Percentiles rank a stretch among this genome's conserved stretches.
Evolutionary conservation across 2,888 invertebrate species (phyloP).

Genomic region (Eumacrocentrus americanus): DNA sequence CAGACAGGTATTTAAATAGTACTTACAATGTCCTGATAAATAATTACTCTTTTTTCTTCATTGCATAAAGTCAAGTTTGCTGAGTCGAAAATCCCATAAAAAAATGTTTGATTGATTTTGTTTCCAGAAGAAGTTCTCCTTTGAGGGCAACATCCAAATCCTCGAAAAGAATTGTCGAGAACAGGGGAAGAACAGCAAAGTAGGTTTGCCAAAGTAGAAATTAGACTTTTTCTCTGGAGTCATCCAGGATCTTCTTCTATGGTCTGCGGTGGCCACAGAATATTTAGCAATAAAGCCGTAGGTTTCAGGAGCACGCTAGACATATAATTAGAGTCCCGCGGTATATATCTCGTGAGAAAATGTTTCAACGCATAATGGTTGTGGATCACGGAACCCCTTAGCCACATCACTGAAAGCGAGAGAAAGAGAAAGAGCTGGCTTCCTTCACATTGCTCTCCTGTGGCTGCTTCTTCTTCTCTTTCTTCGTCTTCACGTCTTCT

Average conservation of each 20-base stretch:
- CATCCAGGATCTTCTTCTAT: constrained; percentile 22
- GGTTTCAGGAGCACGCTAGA: constrained; percentile 58
- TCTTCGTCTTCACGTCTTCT: too few relatives aligned
- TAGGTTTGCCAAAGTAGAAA: constrained; percentile 39
- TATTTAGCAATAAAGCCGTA: constrained; percentile 55
- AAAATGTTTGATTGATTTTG: too few relatives aligned
- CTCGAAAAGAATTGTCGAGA: too few relatives aligned
- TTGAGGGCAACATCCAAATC: too few relatives aligned
- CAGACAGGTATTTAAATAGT: too few relatives aligned
- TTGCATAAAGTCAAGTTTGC: too few relatives aligned
- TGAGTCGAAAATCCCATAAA: too few relatives aligned
- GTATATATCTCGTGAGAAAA: constrained; percentile 57
- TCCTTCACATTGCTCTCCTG: constrained; percentile 11
- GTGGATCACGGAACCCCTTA: constrained; percentile 52
- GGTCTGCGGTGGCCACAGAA: constrained; percentile 29
- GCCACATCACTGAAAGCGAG: too few relatives aligned
- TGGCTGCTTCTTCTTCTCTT: constrained; percentile 16
- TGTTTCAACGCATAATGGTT: constrained; percentile 51
- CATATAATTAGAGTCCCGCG: constrained; percentile 56
- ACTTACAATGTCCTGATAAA: too few relatives aligned
- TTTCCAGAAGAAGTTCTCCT: too few relatives aligned
- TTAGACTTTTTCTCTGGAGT: constrained; percentile 43
- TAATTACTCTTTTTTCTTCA: too few relatives aligned
- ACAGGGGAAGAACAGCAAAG: too few relatives aligned
- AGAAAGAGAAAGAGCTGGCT: constrained; percentile 2